phyloP scores from a whole-genome alignment of 1,140 invertebrate species.

The Galendromus occidentalis region DNA sequence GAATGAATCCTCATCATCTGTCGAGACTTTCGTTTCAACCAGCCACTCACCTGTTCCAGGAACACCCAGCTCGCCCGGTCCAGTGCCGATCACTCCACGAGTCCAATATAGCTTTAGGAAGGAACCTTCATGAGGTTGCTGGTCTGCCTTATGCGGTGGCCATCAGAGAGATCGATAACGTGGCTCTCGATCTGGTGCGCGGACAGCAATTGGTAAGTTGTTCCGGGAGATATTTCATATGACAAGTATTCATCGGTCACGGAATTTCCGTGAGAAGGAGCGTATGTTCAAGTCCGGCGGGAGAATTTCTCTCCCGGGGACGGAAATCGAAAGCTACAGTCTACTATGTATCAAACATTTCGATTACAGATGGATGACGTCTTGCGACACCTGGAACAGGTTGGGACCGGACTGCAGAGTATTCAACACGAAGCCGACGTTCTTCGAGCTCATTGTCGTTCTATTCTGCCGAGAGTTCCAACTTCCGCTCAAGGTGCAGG shows the following conservation, averaged over 20 bases:
- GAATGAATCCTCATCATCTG: background rate
- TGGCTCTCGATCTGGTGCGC: background rate
- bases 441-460: background rate
- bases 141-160: background rate
- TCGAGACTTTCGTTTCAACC: background rate
- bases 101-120: background rate
- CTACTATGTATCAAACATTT: too few relatives aligned
- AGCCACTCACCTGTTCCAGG: background rate
- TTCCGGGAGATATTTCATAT: too few relatives aligned
- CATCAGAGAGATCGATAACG: background rate
- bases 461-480: background rate
- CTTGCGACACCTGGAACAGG: background rate
- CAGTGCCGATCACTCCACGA: background rate
- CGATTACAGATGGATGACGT: slow-evolving; percentile 3
- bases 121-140: background rate
- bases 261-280: too few relatives aligned
- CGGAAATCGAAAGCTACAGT: too few relatives aligned
- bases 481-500: too few relatives aligned
- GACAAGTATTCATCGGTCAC: too few relatives aligned
- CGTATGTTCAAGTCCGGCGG: too few relatives aligned
- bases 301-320: too few relatives aligned
- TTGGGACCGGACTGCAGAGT: background rate
- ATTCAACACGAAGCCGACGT: background rate
- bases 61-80: background rate
- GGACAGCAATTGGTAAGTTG: slow-evolving; percentile 1